Evolutionary conservation across 2,113 vertebrate genomes (phyloP).

Genomic region (Phocoena phocoena): DNA sequence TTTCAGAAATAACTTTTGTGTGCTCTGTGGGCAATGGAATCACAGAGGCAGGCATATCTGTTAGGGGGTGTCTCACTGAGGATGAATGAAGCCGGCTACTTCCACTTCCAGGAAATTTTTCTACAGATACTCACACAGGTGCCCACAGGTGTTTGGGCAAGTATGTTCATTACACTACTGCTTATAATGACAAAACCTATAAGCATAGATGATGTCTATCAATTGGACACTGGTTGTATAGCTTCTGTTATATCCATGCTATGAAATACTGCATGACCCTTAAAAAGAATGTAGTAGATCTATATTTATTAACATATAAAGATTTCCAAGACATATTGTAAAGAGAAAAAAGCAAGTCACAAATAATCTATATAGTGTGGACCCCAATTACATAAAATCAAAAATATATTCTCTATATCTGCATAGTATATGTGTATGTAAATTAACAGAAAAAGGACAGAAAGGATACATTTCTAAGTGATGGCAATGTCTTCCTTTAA

Average conservation of each 20-base stretch:
- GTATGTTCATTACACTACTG: neutral
- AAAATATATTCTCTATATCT: neutral
- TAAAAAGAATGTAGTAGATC: neutral
- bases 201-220: neutral
- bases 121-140: neutral
- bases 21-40: neutral
- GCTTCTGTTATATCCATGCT: neutral
- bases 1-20: constrained; percentile 23
- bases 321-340: neutral
- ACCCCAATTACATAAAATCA: neutral
- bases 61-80: neutral
- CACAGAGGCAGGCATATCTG: neutral
- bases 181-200: neutral
- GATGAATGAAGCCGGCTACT: neutral
- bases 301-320: neutral
- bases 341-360: neutral
- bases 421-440: neutral
- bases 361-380: neutral
- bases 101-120: neutral
- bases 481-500: neutral
- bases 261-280: neutral
- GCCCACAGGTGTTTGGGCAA: neutral
- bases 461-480: neutral
- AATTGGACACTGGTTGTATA: neutral
- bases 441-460: neutral